Evolutionary conservation across 2,888 invertebrate genomes (phyloP), one percentile per base, ranked within the genome.

Genomic region (Zele albiditarsus): DNA sequence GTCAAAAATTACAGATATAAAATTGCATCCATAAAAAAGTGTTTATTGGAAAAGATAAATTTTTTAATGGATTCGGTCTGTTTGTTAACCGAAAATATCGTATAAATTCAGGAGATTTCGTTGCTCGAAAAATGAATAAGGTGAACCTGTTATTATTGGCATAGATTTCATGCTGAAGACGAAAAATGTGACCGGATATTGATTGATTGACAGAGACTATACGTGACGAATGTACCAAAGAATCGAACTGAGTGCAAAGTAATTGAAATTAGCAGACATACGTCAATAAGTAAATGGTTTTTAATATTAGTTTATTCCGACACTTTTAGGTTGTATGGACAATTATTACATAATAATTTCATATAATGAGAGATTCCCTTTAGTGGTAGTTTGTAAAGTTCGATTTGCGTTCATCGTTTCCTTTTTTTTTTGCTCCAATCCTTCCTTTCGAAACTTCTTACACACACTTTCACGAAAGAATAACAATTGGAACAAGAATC

Each of bases 301-400:
- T 83, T 81, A 83, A 84, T 87, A 85, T 86, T 86, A 87, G 82
- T 88, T 88, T 88, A 88, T 88, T 87, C 84, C 84, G 88, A 88
- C 87, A 88, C 86, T 88, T 67, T 87, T 85, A 88, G 86, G 87
- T 87, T 85, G 87, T 88, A 87, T 88, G 88, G 88, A 88, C 88
- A 88, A 88, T 88, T 87, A 88, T 88, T 87, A 88, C 87, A 88
- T 88, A 88, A 88, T 87, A 87, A 87, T 88, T 87, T 86, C 84
- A 87, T 87, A 87, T 86, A 86, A 86, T 88, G 87, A 86, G 86
- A 88, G 82, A 80, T 82, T 86, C 74, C 82, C 81, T 82, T 84
- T 85, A 86, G 81, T 83, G 84, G 84, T 83, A 84, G 81, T 80
- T 84, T 84, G 80, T 82, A 82, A 82, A 80, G 79, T 83, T 76